These are phyloP conservation scores for Parascotia fuliginaria DNA, from an alignment of 2,888 invertebrate species.

Conservation along the genomic window DNA sequence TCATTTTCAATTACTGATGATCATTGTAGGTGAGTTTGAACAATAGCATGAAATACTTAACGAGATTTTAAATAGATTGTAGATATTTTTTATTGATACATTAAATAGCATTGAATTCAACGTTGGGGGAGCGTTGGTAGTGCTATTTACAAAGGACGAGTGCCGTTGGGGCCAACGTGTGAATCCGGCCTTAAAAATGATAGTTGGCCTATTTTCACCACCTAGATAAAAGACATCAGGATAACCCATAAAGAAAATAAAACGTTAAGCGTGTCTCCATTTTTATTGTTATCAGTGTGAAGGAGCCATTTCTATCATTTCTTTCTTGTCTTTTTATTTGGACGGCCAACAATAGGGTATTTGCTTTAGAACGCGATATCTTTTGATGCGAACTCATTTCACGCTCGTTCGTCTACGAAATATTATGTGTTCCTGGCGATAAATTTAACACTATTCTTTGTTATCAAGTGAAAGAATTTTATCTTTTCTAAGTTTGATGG, in stretches of 20 bases:
- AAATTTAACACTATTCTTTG: conserved; percentile 31
- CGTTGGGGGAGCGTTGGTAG: too few relatives aligned
- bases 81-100: too few relatives aligned
- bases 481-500: too few relatives aligned
- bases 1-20: too few relatives aligned
- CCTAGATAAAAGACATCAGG: neutral
- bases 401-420: conserved; percentile 35
- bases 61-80: too few relatives aligned
- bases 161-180: too few relatives aligned
- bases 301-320: conserved; percentile 24
- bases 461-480: conserved; percentile 1
- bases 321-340: conserved; percentile 32
- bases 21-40: too few relatives aligned
- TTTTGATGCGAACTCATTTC: conserved; percentile 46
- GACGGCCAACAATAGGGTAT: conserved; percentile 35
- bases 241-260: conserved; percentile 9
- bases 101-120: too few relatives aligned
- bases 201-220: too few relatives aligned
- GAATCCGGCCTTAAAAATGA: too few relatives aligned
- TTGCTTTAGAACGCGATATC: conserved; percentile 46
- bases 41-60: too few relatives aligned
- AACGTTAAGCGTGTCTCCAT: conserved; percentile 12
- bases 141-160: too few relatives aligned
- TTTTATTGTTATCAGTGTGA: conserved; percentile 25
- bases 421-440: conserved; percentile 26